A percentile compares a stretch with the other conserved stretches of the same genome.
phyloP scores from a whole-genome alignment of 2,888 invertebrate species.

The Phragmatobia fuliginosa region DNA sequence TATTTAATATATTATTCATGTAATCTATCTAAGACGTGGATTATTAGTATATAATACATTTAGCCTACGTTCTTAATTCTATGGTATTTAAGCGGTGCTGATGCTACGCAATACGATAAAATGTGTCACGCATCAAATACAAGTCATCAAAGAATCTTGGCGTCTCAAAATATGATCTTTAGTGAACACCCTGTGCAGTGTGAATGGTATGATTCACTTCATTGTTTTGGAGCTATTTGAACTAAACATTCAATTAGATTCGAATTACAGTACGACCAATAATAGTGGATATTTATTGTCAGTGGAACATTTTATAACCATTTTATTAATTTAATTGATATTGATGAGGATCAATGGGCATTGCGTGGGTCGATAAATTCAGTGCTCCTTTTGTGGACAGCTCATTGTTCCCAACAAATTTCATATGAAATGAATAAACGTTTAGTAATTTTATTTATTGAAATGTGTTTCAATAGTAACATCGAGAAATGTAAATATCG shows the following conservation, averaged over 20 bases:
- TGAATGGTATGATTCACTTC: constrained; percentile 76
- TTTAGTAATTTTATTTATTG: constrained; percentile 12
- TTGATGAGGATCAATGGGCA: constrained; percentile 72
- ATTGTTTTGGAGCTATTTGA: constrained; percentile 80
- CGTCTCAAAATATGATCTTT: constrained; percentile 17
- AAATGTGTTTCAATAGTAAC: not conserved
- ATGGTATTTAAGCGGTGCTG: constrained; percentile 20
- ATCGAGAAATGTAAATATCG: not conserved
- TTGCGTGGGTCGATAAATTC: constrained; percentile 72
- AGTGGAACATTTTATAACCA: constrained; percentile 81
- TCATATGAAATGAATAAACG: constrained; percentile 33
- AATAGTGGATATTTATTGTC: constrained; percentile 83
- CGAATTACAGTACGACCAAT: constrained; percentile 77
- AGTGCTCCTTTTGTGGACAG: constrained; percentile 60
- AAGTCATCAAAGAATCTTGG: not conserved
- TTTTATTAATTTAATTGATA: constrained; percentile 83
- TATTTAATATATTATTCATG: constrained; percentile 34
- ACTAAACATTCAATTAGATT: constrained; percentile 83
- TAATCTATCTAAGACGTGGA: constrained; percentile 27
- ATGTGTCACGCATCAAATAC: not conserved
- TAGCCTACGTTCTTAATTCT: constrained; percentile 17
- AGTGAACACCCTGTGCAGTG: constrained; percentile 50
- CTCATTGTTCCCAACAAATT: constrained; percentile 59
- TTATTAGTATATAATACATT: constrained; percentile 22
- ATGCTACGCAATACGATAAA: constrained; percentile 2